Evolutionary conservation across 2,888 invertebrate genomes (phyloP).

Genomic region (Pycnomerus fuliginosus): DNA sequence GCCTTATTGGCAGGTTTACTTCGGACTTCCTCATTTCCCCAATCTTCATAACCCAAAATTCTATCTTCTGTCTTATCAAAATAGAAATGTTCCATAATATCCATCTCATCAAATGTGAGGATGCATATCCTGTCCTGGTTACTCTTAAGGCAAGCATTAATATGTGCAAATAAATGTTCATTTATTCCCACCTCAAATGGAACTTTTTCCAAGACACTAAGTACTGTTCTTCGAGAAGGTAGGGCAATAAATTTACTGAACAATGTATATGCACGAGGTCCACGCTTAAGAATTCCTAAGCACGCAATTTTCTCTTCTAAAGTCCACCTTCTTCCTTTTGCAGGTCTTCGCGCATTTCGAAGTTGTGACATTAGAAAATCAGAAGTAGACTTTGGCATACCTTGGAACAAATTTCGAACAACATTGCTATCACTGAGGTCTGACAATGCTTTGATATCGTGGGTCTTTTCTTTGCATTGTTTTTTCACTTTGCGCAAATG

Average conservation of each 20-base stretch:
- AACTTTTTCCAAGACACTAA: constrained; percentile 16
- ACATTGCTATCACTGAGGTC: neutral
- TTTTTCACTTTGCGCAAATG: neutral
- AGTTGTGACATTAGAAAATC: neutral
- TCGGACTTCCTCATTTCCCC: neutral
- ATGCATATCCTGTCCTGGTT: constrained; percentile 15
- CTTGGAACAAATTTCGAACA: neutral
- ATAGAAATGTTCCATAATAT: constrained; percentile 24
- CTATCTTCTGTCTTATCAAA: constrained; percentile 16
- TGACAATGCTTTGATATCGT: neutral
- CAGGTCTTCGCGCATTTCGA: neutral
- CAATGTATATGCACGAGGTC: constrained; percentile 8
- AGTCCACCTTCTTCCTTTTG: neutral
- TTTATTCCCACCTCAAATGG: constrained; percentile 22
- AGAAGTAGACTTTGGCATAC: neutral
- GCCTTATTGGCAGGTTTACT: constrained; percentile 18
- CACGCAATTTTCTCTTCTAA: neutral
- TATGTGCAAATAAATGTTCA: constrained; percentile 23
- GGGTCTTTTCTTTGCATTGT: neutral
- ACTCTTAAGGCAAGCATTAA: constrained; percentile 5
- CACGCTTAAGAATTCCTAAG: constrained; percentile 3
- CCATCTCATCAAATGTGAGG: constrained; percentile 27
- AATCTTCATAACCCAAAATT: constrained; percentile 26
- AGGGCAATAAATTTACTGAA: constrained; percentile 17
- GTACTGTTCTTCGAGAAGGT: constrained; percentile 12